Evolutionary conservation across 92 coral and sea anemone species (phyloP), one percentile per base, ranked within the genome.

Genomic region (Galaxea fascicularis): DNA sequence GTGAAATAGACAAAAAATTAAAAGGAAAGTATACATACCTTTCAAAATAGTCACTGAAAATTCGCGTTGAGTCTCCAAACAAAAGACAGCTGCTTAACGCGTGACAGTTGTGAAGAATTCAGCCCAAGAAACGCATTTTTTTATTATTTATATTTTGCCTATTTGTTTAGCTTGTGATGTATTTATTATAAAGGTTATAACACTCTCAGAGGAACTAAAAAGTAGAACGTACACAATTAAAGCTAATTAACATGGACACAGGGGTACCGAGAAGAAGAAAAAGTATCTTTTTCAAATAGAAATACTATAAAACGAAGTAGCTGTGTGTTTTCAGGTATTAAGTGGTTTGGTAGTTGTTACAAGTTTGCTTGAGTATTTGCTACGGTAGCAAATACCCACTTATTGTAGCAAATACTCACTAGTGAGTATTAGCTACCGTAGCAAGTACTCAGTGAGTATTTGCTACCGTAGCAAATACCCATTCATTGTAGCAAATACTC

Each of bases 201-300:
- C 65, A 58, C 65, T 58, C 65, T 58, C 65, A 58, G 65, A 58
- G 65, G 65, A 58, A 58, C 65, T 58, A 17, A 58, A 58, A 58
- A 58, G n/a, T 58, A 58, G 65, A 58, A 58, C 65, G n/a, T 58
- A 58, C n/a, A 58, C 65, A 58, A 58, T 58, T 58, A 58, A 58
- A 46, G 51, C 51, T 46, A 46, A 46, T 46, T 46, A 46, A 46
- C 51, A 46, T 46, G 51, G 51, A 46, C 51, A 46, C 51, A 46
- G 51, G 51, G 51, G 51, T 11, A 46, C 51, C 65, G 26, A 16
- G 69, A 27, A 63, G 35, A 27, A 63, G 69, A 27, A 63, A 63
- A 27, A 63, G 69, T 63, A 63, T 63, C 39, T 63, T 63, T 63
- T 63, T 63, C 28, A 63, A 63, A 63, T 27, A 63, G 69, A 63